Conservation (phyloP, 1,140 invertebrate genomes). For the Drosophila novamexicana region DNA sequence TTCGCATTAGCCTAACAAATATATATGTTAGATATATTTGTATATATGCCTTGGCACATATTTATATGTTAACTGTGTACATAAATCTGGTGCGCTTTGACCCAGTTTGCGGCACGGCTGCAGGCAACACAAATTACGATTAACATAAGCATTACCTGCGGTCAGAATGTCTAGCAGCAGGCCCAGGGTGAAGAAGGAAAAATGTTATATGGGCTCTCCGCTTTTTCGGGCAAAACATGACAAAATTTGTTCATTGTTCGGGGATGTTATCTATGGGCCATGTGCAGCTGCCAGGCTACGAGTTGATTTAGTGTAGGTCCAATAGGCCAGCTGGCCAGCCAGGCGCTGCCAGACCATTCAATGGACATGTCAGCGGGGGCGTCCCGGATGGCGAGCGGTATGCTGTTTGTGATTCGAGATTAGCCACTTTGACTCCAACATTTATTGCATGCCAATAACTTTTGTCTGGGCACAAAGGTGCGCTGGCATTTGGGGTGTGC, state of each 20-base stretch:
- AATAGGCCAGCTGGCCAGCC: conserved; percentile 9
- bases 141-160: conserved; percentile 25
- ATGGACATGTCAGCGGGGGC: conserved; percentile 7
- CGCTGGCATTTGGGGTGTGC: conserved; percentile 10
- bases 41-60: conserved; percentile 4
- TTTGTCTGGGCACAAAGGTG: conserved; percentile 30
- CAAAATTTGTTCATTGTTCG: conserved; percentile 30
- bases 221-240: conserved; percentile 6
- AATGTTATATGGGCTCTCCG: conserved; percentile 17
- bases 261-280: conserved; percentile 23
- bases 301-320: conserved; percentile 38
- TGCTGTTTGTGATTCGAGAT: conserved; percentile 24
- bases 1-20: conserved; percentile 1
- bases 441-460: conserved; percentile 76
- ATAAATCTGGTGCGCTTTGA: conserved; percentile 64
- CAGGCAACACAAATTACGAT: conserved; percentile 51
- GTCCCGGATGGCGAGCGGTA: background rate
- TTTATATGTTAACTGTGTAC: conserved; percentile 48
- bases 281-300: conserved; percentile 10
- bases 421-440: conserved; percentile 49
- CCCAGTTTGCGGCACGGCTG: conserved; percentile 30
- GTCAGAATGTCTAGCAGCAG: conserved; percentile 3
- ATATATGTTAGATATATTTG: background rate
- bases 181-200: background rate
- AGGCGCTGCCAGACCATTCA: conserved; percentile 4